Base-by-base conservation (phyloP, 2,113 vertebrate genomes). In the Epinephelus moara region DNA sequence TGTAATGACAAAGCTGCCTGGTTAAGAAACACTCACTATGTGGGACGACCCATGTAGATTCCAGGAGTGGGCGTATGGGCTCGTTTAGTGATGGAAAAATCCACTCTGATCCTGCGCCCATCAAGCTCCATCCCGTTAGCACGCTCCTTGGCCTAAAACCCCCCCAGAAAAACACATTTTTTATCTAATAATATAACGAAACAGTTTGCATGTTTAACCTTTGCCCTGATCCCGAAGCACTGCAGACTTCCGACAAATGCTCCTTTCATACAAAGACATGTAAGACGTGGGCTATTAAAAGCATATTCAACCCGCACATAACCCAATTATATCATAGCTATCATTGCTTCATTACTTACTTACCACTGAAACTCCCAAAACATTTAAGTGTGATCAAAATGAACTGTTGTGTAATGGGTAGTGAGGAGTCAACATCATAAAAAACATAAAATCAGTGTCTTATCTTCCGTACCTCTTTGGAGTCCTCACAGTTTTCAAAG, bases 71-170 rank as follows among this genome's bases (percentile, higher is more conserved):
- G 97, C 1, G 97, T 98, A 84, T 98, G 97, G 63, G 97, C 96
- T 82, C 97, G 95, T 94, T 98, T 98, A 37, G 97, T 94, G 18
- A 94, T 98, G 86, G 97, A 98, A 57, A 97, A 98, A 87, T 98
- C 97, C 64, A 98, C 97, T 71, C 97, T 90, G 67, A 98, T 98
- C 63, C 96, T 95, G 55, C 97, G 96, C 3, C 97, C 97, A 89
- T 98, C 97, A 78, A 98, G 95, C 80, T 98, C 97, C 97, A 98
- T 98, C 75, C 97, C 97, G 82, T 98, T 98, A 76, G 97, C 97
- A 89, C 95, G 91, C 64, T 93, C 93, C 50, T 94, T 94, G n/a
- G 92, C 92, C 92, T 93, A n/a, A n/a, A 87, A 72, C 12, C 30
- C 5, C 66, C 27, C 30, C 30, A 30, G 30, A 70, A 62, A 10